These are phyloP conservation scores for Anoplius nigerrimus DNA, from an alignment of 2,888 invertebrate genomes.

Conservation along the genomic window DNA sequence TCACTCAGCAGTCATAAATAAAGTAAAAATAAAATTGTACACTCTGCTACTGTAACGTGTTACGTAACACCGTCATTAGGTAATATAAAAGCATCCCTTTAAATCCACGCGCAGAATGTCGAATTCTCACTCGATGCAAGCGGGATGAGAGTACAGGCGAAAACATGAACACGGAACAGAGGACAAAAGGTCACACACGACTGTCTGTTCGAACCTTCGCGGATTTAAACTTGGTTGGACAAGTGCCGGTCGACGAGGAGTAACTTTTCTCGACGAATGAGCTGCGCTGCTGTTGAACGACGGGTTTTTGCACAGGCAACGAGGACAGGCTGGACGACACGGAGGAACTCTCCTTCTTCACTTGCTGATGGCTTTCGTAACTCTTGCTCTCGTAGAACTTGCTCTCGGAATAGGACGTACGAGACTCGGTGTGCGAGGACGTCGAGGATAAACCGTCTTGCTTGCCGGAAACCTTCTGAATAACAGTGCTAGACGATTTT, in stretches of 20 bases:
- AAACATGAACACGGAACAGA: not conserved
- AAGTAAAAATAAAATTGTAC: too few species aligned
- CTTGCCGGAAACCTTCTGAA: slow-evolving; percentile 62
- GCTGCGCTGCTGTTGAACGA: slow-evolving; percentile 61
- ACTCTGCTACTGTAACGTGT: too few species aligned
- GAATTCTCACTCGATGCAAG: too few species aligned
- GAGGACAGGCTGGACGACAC: slow-evolving; percentile 13
- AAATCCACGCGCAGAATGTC: too few species aligned
- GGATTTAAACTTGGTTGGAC: slow-evolving; percentile 62
- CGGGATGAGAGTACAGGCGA: not conserved
- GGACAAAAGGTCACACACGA: slow-evolving; percentile 21
- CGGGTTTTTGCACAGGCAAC: slow-evolving; percentile 41
- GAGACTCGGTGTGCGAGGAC: slow-evolving; percentile 60
- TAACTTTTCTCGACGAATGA: slow-evolving; percentile 67
- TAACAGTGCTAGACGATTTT: slow-evolving; percentile 34
- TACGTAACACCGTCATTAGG: too few species aligned
- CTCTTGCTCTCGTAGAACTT: slow-evolving; percentile 67
- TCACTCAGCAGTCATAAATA: too few species aligned
- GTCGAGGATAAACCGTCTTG: slow-evolving; percentile 56
- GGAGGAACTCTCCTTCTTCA: slow-evolving; percentile 54
- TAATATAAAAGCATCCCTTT: too few species aligned
- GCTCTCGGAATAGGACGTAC: slow-evolving; percentile 66
- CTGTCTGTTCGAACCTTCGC: slow-evolving; percentile 67
- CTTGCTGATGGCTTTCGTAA: slow-evolving; percentile 60
- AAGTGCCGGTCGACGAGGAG: slow-evolving; percentile 48